Evolutionary conservation across 64 coral and sea anemone genomes (phyloP), one percentile per base, ranked within the genome.

Genomic region (Hydrozoanthus tunicans): DNA sequence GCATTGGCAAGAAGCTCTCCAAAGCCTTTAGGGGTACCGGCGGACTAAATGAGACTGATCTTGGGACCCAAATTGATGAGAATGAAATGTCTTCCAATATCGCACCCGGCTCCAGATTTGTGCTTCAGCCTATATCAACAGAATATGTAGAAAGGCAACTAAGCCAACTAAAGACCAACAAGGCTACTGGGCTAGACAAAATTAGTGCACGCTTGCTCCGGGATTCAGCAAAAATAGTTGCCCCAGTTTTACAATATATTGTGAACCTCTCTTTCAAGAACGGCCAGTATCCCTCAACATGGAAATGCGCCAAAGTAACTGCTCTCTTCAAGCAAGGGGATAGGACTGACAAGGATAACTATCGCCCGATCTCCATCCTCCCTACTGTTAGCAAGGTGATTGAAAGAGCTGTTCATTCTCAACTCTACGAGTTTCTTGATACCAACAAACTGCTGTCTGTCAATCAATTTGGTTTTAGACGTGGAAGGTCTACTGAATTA

Each of bases 131-230:
- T 3, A 23, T 70, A 0, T 23, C 67, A 24, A 70, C 67, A 70
- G 14, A 70, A 70, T 70, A 70, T 70, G 17, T 70, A 70, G 0
- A 54, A 77, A 54, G 9, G 3, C 51, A 58, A 57, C 53, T 20
- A 57, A 77, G 11, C 7, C 43, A 10, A 77, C 51, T 77, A 53
- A 77, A 77, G 74, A 77, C 74, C 26, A 77, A 77, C 43, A 77
- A 56, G 13, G 76, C 76, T 6, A 57, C 57, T n/a, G 54, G 6
- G 6, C 76, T 78, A 3, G 53, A 78, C 14, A 78, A 78, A 13
- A 78, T 78, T n/a, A 78, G 76, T 57, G 14, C 76, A 14, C 53
- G 54, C 12, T 56, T 58, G 0, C 9, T 78, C 11, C 0, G 53
- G 5, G 76, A 78, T 78, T 78, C 13, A 56, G 76, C 53, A 17